Conservation (phyloP, 2,113 vertebrate species). For the Dermatemys mawii region DNA sequence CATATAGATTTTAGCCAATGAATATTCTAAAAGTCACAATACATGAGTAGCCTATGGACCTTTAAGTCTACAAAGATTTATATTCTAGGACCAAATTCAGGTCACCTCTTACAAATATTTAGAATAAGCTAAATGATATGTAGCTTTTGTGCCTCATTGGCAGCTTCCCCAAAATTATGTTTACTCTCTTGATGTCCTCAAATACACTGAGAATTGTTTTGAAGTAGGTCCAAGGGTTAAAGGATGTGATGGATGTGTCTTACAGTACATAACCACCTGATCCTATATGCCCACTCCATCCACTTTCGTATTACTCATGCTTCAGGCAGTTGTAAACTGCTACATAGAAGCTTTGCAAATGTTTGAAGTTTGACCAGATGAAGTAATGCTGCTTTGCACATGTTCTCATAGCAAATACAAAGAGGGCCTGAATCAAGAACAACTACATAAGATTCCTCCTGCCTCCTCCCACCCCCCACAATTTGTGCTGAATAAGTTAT, state of each 20-base stretch:
- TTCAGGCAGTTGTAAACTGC: background rate
- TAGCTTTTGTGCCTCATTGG: background rate
- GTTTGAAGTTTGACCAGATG: background rate
- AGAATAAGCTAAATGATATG: background rate
- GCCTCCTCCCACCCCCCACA: rapidly evolving
- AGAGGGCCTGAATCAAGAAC: background rate
- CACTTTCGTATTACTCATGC: background rate
- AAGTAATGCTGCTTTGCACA: background rate
- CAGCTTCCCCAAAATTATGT: background rate
- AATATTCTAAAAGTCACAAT: background rate
- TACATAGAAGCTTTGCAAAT: background rate
- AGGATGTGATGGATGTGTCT: background rate
- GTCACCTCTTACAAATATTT: background rate
- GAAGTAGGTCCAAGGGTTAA: background rate
- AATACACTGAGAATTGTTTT: background rate
- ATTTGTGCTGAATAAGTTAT: background rate
- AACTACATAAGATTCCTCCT: background rate
- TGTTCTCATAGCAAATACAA: background rate
- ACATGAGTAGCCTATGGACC: background rate
- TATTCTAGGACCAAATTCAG: background rate
- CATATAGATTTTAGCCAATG: background rate
- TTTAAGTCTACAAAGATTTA: background rate
- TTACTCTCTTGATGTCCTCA: background rate
- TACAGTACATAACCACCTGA: background rate
- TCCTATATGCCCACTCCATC: background rate